Base-by-base conservation (phyloP, 2,888 invertebrate genomes). In the Sinhomidia bicolor region DNA sequence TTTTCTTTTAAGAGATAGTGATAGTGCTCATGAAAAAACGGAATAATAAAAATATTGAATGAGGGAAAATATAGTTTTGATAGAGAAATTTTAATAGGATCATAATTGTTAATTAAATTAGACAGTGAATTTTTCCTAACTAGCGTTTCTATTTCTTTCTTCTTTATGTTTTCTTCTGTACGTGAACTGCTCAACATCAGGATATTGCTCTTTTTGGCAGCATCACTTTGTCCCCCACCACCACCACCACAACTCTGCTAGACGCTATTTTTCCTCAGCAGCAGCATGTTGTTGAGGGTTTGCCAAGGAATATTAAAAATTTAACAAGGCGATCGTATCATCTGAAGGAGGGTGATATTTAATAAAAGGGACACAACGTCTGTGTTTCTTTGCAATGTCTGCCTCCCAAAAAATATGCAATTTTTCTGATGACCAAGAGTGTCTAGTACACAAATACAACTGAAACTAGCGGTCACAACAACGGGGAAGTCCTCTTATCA, bases 131-230 rank as follows among this genome's bases (percentile, higher is more conserved):
- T 65, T 65, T 65, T 32, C 32, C 5, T 60, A 65, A 54, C 29
- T 32, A 65, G 60, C 26, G 60, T 65, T 17, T 60, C 0, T 60
- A 26, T 60, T 60, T 60, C 4, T 60, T 6, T 26, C 9, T 29
- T n/a, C n/a, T 32, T 26, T 29, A 14, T 32, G 29, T 65, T 14
- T 47, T 47, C 1, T 47, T 47, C 9, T 65, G n/a, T 65, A n/a
- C n/a, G 32, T 65, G 23, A 9, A 26, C 26, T 60, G 17, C 60
- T 23, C 65, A 65, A 65, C 32, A n/a, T n/a, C n/a, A 65, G 65
- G 65, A 32, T 65, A 65, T 65, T 65, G 65, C 65, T 65, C 65
- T 65, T 65, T n/a, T 65, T 65, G 65, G 65, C 65, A 65, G 71
- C 71, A 44, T 17, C 32, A 14, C 62, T 44, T 44, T 9, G 41